Evolutionary conservation across 2,888 invertebrate species (phyloP).

Genomic region (Herminia tarsipennalis): DNA sequence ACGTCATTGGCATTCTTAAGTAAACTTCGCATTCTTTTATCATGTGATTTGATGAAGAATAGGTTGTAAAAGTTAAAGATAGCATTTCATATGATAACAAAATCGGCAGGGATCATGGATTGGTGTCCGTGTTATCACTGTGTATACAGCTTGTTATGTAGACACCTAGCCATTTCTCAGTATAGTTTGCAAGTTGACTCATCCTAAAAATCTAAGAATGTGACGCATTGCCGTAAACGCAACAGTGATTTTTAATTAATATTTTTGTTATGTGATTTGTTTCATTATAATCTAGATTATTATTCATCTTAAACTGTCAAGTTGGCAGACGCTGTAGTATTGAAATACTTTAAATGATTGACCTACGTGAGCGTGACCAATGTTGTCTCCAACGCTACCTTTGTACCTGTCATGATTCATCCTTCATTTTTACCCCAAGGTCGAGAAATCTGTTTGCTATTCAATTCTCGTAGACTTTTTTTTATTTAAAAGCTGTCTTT

Average conservation of each 20-base stretch:
- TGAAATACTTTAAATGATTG: no score
- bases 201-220: slow-evolving; percentile 59
- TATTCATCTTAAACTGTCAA: no score
- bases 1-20: slow-evolving; percentile 71
- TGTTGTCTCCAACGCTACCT: slow-evolving; percentile 8
- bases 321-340: no score
- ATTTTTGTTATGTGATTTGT: slow-evolving; percentile 12
- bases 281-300: slow-evolving; percentile 1
- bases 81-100: slow-evolving; percentile 57
- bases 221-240: slow-evolving; percentile 56
- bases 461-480: slow-evolving; percentile 43
- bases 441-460: slow-evolving; percentile 45
- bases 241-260: slow-evolving; percentile 30
- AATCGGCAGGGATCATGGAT: slow-evolving; percentile 66
- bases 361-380: slow-evolving; percentile 3
- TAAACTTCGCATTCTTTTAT: slow-evolving; percentile 60
- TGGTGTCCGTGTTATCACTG: slow-evolving; percentile 68
- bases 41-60: slow-evolving; percentile 53
- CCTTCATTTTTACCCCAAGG: slow-evolving; percentile 28
- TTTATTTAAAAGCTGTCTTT: slow-evolving; percentile 59
- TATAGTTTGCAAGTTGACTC: slow-evolving; percentile 68
- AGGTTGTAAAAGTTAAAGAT: slow-evolving; percentile 56
- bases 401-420: slow-evolving; percentile 31
- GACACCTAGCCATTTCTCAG: slow-evolving; percentile 45
- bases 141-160: slow-evolving; percentile 48